A percentile compares a stretch with the other conserved stretches of the same genome.
phyloP scores from a whole-genome alignment of 2,113 vertebrate genomes.

The Octodon degus region DNA sequence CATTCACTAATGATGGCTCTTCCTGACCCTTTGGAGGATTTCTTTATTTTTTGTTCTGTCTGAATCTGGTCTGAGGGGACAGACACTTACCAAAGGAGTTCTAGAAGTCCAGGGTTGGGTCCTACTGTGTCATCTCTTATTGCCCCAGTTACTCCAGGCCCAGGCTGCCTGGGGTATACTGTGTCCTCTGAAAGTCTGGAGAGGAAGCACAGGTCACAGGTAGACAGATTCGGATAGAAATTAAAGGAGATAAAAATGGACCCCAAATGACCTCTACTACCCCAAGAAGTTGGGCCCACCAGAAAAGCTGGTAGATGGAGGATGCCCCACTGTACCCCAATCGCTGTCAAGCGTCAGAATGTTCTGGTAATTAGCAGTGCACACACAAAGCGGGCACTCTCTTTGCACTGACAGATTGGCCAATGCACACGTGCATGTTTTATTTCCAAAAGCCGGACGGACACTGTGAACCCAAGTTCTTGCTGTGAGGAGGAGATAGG shows the following conservation, averaged over 20 bases:
- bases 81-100: slow-evolving; percentile 72
- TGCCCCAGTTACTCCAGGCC: slow-evolving; percentile 70
- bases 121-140: slow-evolving; percentile 77
- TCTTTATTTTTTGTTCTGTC: slow-evolving; percentile 81
- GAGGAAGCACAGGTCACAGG: neutral
- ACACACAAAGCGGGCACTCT: neutral
- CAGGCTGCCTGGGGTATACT: slow-evolving; percentile 74
- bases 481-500: neutral
- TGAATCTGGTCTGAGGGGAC: slow-evolving; percentile 63
- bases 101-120: slow-evolving; percentile 62
- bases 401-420: neutral
- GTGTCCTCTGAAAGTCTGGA: neutral
- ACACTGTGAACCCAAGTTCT: neutral
- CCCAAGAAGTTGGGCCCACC: neutral
- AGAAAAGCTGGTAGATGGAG: neutral
- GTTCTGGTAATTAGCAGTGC: neutral
- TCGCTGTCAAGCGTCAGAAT: accelerated
- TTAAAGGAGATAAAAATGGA: slow-evolving; percentile 3
- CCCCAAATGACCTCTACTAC: neutral
- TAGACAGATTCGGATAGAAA: neutral
- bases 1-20: slow-evolving; percentile 73
- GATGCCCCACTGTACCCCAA: accelerated
- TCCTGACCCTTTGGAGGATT: slow-evolving; percentile 78
- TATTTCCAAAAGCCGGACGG: neutral
- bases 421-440: neutral